Evolutionary conservation across 2,888 invertebrate species (phyloP).

Genomic region (Urechis unicinctus): DNA sequence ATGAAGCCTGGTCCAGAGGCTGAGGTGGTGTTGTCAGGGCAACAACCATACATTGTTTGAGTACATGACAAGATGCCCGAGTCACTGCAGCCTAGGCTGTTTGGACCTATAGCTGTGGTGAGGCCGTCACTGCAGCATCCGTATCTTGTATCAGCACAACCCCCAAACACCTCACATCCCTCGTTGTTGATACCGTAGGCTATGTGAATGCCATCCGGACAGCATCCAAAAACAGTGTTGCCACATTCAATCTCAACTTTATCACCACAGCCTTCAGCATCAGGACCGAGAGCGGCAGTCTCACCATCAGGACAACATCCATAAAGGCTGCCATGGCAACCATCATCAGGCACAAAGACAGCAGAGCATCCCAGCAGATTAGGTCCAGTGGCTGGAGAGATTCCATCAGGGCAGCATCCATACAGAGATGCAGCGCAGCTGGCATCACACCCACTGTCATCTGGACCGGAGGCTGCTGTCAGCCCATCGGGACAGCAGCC

Average conservation of each 20-base stretch:
- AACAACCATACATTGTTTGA: constrained; percentile 61
- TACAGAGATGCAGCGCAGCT: constrained; percentile 13
- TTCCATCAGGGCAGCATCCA: constrained; percentile 86
- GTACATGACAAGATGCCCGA: background rate
- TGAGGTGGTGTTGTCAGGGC: constrained; percentile 75
- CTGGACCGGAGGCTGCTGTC: constrained; percentile 53
- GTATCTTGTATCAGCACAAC: constrained; percentile 61
- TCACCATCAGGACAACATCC: constrained; percentile 82
- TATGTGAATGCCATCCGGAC: constrained; percentile 75
- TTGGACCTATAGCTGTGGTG: constrained; percentile 66
- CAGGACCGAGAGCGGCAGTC: constrained; percentile 74
- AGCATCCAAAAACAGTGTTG: constrained; percentile 63
- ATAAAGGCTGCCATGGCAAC: constrained; percentile 62
- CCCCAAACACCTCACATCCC: constrained; percentile 6
- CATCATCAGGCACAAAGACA: too few relatives aligned
- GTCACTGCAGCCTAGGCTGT: background rate
- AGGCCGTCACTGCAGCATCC: constrained; percentile 82
- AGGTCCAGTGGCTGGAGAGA: constrained; percentile 65
- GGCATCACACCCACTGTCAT: constrained; percentile 68
- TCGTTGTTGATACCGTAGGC: constrained; percentile 53
- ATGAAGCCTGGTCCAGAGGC: constrained; percentile 52
- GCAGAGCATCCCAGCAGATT: too few relatives aligned
- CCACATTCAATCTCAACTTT: constrained; percentile 27
- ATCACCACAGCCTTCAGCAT: constrained; percentile 58
- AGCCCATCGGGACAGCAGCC: constrained; percentile 56